Base-by-base conservation (phyloP, 1,140 invertebrate species). In the Bombus soroeensis region DNA sequence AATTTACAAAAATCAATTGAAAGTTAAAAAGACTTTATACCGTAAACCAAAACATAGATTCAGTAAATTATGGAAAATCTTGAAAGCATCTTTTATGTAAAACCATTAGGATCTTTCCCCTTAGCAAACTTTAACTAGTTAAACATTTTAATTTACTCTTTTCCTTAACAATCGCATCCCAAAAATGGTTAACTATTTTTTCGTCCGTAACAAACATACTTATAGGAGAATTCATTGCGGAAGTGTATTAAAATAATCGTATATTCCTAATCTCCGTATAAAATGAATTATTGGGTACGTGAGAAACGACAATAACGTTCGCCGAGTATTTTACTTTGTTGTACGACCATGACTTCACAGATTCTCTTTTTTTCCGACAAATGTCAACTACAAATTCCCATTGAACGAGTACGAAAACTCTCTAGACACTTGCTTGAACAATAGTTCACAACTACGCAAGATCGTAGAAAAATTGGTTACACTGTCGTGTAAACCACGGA, bases 261-360 rank as follows among this genome's bases (percentile, higher is more conserved):
- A 18, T 66, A 64, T 82, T 86, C 15, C 77, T 83, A 92, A 92
- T 92, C 87, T 89, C 86, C 89, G 89, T 90, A 85, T 90, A 90
- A 89, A 86, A 85, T 86, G 64, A 92, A 88, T 90, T 91, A 88
- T 88, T 81, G 68, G 2, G 32, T 13, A 73, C 12, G 80, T 68
- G 83, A 64, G 59, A 41, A 25, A 1, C 37, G 62, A 90, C 86
- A 88, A 81, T 88, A 57, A 85, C 22, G 34, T 47, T 78, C 41
- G 8, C 12, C 6, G 53, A 34, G 73, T 71, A 77, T 83, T 53
- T 77, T 62, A 28, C 62, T 32, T 59, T 25, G 10, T 34, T 70
- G 62, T 68, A 59, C 32, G 53, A 84, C 47, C 71, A 28, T 83
- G 77, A 80, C 80, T 85, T 89, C 22, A 43, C 66, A 37, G 73